phyloP scores from a whole-genome alignment of 2,888 invertebrate species.

The Busseola fusca region DNA sequence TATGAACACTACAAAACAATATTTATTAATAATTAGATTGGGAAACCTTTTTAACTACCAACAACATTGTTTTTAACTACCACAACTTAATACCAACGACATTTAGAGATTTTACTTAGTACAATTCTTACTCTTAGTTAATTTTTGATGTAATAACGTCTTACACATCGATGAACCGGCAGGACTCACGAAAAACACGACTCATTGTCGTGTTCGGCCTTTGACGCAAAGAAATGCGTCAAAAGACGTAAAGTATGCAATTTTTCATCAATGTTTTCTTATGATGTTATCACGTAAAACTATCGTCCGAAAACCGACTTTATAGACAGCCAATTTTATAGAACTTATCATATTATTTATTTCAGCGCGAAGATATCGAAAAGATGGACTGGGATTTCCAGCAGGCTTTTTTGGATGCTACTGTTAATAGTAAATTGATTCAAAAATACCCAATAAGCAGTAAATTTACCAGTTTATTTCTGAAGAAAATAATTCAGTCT shows the following conservation, averaged over 20 bases:
- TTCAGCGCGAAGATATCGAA: constrained; percentile 73
- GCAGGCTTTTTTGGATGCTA: constrained; percentile 88
- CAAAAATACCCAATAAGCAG: constrained; percentile 90
- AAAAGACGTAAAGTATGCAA: no score
- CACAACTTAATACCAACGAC: neutral
- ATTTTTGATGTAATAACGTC: no score
- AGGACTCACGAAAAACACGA: no score
- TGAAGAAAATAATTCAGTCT: constrained; percentile 90
- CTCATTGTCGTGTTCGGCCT: no score
- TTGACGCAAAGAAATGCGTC: no score
- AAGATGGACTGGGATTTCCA: constrained; percentile 88
- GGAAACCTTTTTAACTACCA: neutral
- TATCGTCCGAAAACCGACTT: no score
- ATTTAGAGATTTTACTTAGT: neutral
- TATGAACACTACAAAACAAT: neutral
- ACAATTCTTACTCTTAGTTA: neutral
- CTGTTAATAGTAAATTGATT: constrained; percentile 87
- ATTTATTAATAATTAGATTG: neutral
- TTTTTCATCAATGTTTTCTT: no score
- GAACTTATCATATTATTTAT: constrained; percentile 33
- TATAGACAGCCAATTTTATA: no score
- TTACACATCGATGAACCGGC: no score
- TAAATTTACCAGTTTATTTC: constrained; percentile 90
- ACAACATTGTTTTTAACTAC: no score
- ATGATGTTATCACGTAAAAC: no score